Percentiles rank a stretch among this genome's conserved stretches.
Evolutionary conservation across 2,797 vertebrate genomes (phyloP).

Genomic region (Chanos chanos): DNA sequence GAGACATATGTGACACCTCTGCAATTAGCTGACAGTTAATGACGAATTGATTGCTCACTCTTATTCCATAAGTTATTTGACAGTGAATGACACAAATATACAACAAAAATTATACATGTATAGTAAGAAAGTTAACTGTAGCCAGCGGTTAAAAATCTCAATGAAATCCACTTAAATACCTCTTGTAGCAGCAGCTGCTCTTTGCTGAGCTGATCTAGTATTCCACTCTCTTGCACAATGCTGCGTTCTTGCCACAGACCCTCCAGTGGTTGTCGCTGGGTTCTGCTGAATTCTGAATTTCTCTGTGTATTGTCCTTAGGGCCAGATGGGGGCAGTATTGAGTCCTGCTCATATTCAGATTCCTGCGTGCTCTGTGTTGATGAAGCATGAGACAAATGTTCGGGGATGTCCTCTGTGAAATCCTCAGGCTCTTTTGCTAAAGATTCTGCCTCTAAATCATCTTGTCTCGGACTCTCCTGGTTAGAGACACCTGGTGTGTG

Average conservation of each 20-base stretch:
- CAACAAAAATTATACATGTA: too few relatives aligned
- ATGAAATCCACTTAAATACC: constrained; percentile 12
- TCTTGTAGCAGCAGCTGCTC: constrained; percentile 38
- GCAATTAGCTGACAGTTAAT: too few relatives aligned
- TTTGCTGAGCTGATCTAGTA: constrained; percentile 20
- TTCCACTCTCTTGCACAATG: constrained; percentile 32
- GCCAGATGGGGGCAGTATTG: too few relatives aligned
- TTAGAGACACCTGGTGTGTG: neutral
- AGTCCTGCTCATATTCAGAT: too few relatives aligned
- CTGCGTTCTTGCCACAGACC: constrained; percentile 34
- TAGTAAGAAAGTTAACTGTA: neutral
- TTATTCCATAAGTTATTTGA: too few relatives aligned
- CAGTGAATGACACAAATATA: too few relatives aligned
- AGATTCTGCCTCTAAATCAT: neutral
- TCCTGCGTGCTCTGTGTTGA: too few relatives aligned
- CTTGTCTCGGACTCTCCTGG: neutral
- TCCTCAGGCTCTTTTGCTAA: neutral
- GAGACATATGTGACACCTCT: neutral
- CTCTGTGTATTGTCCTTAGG: too few relatives aligned
- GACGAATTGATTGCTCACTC: too few relatives aligned
- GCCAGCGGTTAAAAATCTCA: neutral
- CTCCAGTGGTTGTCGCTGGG: neutral
- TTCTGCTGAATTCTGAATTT: neutral
- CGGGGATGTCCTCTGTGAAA: too few relatives aligned
- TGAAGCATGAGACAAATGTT: too few relatives aligned